Evolutionary conservation across 1,140 invertebrate species (phyloP).

Genomic region (Drosophila pandora): DNA sequence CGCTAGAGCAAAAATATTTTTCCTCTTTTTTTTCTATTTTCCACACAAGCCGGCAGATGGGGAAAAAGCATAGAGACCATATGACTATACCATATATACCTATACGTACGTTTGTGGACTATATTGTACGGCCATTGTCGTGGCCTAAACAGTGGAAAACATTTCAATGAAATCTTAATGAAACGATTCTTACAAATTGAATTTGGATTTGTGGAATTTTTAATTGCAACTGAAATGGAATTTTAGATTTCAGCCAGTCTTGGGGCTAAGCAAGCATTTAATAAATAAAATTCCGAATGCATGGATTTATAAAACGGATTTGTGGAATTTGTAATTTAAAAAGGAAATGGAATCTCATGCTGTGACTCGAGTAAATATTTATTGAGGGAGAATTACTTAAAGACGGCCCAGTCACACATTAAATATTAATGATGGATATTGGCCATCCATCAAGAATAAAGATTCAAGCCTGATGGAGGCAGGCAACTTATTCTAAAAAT

Average conservation of each 20-base stretch:
- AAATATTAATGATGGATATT: too few relatives aligned
- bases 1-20: constrained; percentile 73
- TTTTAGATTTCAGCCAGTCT: constrained; percentile 7
- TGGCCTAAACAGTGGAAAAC: constrained; percentile 47
- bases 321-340: background rate
- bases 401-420: background rate
- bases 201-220: constrained; percentile 42
- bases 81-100: constrained; percentile 1
- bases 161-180: constrained; percentile 46
- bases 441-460: background rate
- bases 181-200: constrained; percentile 40
- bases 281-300: background rate
- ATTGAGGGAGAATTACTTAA: background rate
- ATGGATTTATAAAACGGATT: background rate
- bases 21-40: constrained; percentile 42
- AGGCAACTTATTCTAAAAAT: too few relatives aligned
- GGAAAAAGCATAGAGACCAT: constrained; percentile 27
- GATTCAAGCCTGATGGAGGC: too few relatives aligned
- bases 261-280: constrained; percentile 1
- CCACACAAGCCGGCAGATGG: constrained; percentile 27
- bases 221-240: constrained; percentile 38
- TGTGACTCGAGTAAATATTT: background rate
- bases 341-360: background rate
- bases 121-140: constrained; percentile 43
- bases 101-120: constrained; percentile 7